Evolutionary conservation across 2,888 invertebrate species (phyloP).

Genomic region (Punctoribates punctum): DNA sequence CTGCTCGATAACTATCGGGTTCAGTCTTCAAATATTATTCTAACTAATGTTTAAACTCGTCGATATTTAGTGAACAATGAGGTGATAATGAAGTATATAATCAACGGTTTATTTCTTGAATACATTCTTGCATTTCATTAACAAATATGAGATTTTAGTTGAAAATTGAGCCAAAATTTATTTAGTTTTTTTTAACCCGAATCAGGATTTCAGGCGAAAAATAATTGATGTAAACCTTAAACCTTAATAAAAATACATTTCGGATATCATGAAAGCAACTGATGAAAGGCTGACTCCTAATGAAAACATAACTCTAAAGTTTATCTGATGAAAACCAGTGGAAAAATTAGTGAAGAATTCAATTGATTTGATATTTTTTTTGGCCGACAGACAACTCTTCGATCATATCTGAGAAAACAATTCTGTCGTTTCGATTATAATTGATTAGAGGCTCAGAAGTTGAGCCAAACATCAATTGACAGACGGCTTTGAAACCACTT

Average conservation of each 20-base stretch:
- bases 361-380: not conserved
- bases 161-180: not conserved
- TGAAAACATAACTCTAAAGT: not conserved
- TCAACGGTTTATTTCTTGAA: not conserved
- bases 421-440: not conserved
- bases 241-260: not conserved
- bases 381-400: not conserved
- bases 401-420: not conserved
- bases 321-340: not conserved
- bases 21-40: not conserved
- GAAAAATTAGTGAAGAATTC: not conserved
- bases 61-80: not conserved
- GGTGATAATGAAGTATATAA: not conserved
- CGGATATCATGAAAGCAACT: not conserved
- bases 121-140: not conserved
- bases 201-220: not conserved
- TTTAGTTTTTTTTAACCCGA: not conserved
- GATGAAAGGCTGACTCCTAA: not conserved
- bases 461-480: not conserved
- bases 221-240: not conserved
- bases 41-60: not conserved
- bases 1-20: not conserved
- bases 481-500: not conserved
- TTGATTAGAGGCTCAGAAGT: not conserved
- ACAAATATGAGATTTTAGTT: not conserved